Percentiles rank a stretch among this genome's conserved stretches.
Conservation (phyloP, 2,888 invertebrate genomes). For the Tuberolachnus salignus region DNA sequence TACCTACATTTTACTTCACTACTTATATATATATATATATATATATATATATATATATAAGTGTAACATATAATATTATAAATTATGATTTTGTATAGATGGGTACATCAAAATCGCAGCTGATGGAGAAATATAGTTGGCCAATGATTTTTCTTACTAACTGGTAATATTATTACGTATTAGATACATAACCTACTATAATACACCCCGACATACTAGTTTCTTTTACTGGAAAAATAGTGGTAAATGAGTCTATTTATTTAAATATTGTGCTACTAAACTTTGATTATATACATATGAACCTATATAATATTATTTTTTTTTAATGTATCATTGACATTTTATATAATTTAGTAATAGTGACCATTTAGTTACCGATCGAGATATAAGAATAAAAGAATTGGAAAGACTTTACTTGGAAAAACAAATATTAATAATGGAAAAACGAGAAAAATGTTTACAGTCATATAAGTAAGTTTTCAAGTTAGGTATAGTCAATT, state of each 20-base stretch:
- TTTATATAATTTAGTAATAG: slow-evolving; percentile 29
- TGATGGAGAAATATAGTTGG: slow-evolving; percentile 54
- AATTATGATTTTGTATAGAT: neutral
- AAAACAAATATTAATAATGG: slow-evolving; percentile 41
- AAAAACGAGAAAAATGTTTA: slow-evolving; percentile 43
- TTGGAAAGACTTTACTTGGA: slow-evolving; percentile 39
- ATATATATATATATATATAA: too few relatives aligned
- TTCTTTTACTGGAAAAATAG: too few relatives aligned
- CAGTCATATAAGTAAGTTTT: slow-evolving; percentile 45
- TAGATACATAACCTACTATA: too few relatives aligned
- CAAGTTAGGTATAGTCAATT: neutral
- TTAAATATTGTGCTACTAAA: neutral
- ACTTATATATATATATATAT: neutral
- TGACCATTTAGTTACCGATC: slow-evolving; percentile 48
- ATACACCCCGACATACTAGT: too few relatives aligned
- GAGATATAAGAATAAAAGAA: slow-evolving; percentile 48
- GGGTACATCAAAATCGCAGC: slow-evolving; percentile 11
- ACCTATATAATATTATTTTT: neutral
- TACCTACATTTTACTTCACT: neutral
- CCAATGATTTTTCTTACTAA: slow-evolving; percentile 50
- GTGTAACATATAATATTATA: neutral
- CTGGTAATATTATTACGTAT: slow-evolving; percentile 25
- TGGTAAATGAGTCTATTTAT: neutral
- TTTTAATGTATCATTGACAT: neutral
- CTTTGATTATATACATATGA: neutral